Evolutionary conservation across 2,113 vertebrate species (phyloP).

Genomic region (Mormoops blainvillei): DNA sequence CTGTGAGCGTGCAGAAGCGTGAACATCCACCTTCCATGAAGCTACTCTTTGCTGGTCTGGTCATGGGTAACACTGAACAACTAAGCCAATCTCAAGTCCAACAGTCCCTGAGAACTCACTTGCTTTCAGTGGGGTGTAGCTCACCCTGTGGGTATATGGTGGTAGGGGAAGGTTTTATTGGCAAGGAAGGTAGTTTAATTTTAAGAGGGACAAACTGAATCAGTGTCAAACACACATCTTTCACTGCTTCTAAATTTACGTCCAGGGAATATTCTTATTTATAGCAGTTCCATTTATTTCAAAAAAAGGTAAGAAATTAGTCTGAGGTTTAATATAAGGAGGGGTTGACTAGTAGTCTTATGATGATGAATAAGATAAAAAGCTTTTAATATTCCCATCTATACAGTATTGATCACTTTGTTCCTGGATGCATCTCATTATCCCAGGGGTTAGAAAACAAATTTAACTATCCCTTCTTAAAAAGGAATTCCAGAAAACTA

Average conservation of each 20-base stretch:
- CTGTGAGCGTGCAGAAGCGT: fast-evolving
- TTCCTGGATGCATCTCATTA: background rate
- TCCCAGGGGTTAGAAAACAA: background rate
- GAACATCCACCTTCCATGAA: fast-evolving
- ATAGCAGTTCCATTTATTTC: background rate
- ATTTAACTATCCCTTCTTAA: background rate
- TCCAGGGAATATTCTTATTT: background rate
- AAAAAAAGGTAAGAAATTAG: background rate
- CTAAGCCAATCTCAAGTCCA: fast-evolving
- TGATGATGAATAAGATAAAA: background rate
- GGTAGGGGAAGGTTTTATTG: background rate
- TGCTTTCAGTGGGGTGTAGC: background rate
- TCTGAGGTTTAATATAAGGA: background rate
- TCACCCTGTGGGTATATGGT: background rate
- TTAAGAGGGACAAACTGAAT: background rate
- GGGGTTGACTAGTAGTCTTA: background rate
- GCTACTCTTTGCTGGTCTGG: background rate
- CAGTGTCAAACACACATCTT: background rate
- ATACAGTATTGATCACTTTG: background rate
- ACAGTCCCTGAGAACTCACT: fast-evolving
- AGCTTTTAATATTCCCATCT: background rate
- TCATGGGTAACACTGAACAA: background rate
- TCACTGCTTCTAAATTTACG: background rate
- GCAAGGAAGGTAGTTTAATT: background rate
- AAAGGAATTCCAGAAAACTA: background rate